phyloP scores from a whole-genome alignment of 2,113 vertebrate species.

The Myiagra hebetior region DNA sequence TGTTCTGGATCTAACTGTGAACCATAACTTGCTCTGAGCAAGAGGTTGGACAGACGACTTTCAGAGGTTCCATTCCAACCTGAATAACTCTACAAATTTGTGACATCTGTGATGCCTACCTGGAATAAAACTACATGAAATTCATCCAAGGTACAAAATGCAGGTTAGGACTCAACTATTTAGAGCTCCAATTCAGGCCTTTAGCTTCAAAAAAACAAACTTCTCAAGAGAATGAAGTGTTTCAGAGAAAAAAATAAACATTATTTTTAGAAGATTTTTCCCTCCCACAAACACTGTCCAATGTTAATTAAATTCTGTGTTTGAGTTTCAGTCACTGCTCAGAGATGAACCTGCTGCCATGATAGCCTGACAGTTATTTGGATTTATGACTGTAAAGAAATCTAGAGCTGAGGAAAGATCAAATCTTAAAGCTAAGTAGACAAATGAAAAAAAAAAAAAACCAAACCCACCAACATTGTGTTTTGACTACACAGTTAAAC shows the following conservation, averaged over 20 bases:
- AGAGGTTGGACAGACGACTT: background rate
- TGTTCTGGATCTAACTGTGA: background rate
- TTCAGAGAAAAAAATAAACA: background rate
- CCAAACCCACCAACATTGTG: background rate
- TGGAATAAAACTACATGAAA: background rate
- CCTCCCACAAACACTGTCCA: background rate
- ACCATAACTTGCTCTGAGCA: background rate
- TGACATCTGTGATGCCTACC: background rate
- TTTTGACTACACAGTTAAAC: background rate
- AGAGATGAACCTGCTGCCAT: background rate
- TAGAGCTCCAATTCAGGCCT: background rate
- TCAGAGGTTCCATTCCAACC: background rate
- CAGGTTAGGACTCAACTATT: background rate
- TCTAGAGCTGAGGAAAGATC: background rate
- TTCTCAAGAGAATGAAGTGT: background rate
- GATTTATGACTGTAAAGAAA: background rate
- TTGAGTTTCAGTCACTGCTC: background rate
- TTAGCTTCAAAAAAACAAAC: background rate
- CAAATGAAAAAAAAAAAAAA: background rate
- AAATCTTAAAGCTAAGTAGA: background rate
- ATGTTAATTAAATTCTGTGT: conserved; percentile 22
- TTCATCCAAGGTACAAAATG: background rate
- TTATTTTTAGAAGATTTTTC: background rate
- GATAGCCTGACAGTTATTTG: background rate
- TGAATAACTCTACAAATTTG: background rate